Percentiles rank a stretch among this genome's conserved stretches.
phyloP scores from a whole-genome alignment of 1,140 invertebrate genomes.

The Danaus melanippus region DNA sequence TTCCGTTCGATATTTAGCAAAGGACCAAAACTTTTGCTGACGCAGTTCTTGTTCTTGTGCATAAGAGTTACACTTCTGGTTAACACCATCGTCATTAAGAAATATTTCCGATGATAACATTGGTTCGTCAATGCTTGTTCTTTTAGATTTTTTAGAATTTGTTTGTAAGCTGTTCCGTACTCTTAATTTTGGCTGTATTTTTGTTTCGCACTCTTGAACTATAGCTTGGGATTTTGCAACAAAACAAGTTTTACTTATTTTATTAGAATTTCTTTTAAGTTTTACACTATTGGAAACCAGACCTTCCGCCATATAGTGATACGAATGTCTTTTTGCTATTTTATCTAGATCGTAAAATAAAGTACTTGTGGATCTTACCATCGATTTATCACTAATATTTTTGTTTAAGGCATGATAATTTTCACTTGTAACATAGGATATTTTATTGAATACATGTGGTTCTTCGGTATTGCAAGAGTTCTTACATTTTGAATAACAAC shows the following conservation, averaged over 20 bases:
- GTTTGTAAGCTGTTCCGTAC: slow-evolving; percentile 27
- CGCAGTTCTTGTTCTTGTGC: slow-evolving; percentile 18
- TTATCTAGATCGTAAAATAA: slow-evolving; percentile 57
- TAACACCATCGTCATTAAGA: slow-evolving; percentile 15
- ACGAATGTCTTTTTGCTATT: slow-evolving; percentile 49
- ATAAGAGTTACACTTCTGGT: slow-evolving; percentile 10
- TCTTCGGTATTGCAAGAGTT: not conserved
- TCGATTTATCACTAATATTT: slow-evolving; percentile 26
- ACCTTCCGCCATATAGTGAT: slow-evolving; percentile 35
- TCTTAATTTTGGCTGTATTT: slow-evolving; percentile 33
- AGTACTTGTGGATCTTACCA: slow-evolving; percentile 46
- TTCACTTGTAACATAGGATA: slow-evolving; percentile 45
- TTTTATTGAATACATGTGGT: slow-evolving; percentile 15
- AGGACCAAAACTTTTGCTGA: slow-evolving; percentile 49
- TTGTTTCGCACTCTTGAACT: slow-evolving; percentile 45
- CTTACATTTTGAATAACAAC: slow-evolving; percentile 7
- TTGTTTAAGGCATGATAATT: slow-evolving; percentile 38
- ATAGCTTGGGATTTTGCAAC: slow-evolving; percentile 31
- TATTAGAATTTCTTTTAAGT: not conserved
- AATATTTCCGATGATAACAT: slow-evolving; percentile 44
- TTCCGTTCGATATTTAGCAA: slow-evolving; percentile 47
- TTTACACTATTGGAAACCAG: slow-evolving; percentile 13
- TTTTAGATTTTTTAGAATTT: slow-evolving; percentile 30
- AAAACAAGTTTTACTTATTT: slow-evolving; percentile 25
- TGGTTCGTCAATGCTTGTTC: slow-evolving; percentile 18